Base-by-base conservation (phyloP, 2,888 invertebrate species). In the Phania funesta region DNA sequence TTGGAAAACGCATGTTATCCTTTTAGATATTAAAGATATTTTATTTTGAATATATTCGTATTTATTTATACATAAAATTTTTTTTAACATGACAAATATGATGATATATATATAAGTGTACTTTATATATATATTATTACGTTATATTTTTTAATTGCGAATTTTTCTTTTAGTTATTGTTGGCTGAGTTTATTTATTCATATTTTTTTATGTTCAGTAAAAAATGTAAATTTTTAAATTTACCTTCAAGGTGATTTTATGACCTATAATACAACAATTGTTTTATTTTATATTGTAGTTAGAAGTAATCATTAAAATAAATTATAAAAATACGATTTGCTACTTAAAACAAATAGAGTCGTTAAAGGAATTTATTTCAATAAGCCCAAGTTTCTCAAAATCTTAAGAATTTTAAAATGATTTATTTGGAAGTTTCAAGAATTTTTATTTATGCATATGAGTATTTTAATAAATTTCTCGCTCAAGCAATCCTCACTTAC, bases 131-230 rank as follows among this genome's bases (percentile, higher is more conserved):
- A 64, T 70, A 32, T 77, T 48, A 46, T 26, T 48, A 73, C 58
- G 3, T 44, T 56, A 64, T 81, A 62, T 80, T 78, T 32, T 65
- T 79, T 71, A 24, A 29, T 48, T 9, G 35, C 60, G 58, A 76
- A 67, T 38, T 44, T 75, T 20, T 46, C 24, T 64, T 67, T 60
- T 75, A 65, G 52, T 52, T 74, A 52, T 56, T 70, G 58, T 70
- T 46, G 68, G 29, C 22, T 76, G 67, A 50, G 38, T 50, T 64
- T 67, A 26, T 64, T 41, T 65, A 48, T 35, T 50, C 50, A 16
- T 48, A 62, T 64, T 71, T 73, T 76, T 73, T 83, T 83, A 70
- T 83, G 76, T 80, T 70, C 84, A 84, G 84, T 84, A 85, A 78
- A 78, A 81, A 84, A 78, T 32, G 26, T 50, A 65, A 22, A 68